Evolutionary conservation across 2,113 vertebrate species (phyloP), one percentile per base, ranked within the genome.

Genomic region (Mastomys natalensis): DNA sequence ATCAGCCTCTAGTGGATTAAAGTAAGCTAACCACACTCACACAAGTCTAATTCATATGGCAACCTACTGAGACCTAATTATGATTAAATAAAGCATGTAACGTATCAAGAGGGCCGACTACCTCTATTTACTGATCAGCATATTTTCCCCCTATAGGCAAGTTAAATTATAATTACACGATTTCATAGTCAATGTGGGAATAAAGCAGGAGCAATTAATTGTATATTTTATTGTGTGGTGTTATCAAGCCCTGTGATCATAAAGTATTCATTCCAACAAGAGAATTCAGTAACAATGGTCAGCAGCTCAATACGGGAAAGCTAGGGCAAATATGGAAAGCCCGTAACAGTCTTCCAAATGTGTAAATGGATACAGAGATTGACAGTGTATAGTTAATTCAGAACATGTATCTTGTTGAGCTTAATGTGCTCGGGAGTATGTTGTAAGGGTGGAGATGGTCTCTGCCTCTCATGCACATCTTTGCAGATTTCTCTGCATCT

Each of bases 51-150:
- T 90, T 94, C 92, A 92, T 37, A 91, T 81, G 90, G 90, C 53
- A 90, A 95, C 53, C 89, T 97, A 95, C 86, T 90, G 77, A 97
- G 91, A 94, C 68, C 55, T 97, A 95, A 97, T 94, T 97, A 95
- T 95, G 95, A 95, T 97, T 95, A 97, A 96, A 84, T 93, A 97
- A 97, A 97, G 77, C 91, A 97, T 86, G 92, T 0, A 95, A 43
- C 94, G 48, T 95, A 94, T 95, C 89, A 87, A 89, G 93, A 95
- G 94, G n/a, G 87, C n/a, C 62, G 77, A 87, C 66, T 95, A 60
- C 82, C 94, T 96, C 72, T 97, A 84, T 94, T 96, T 97, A 96
- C 91, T 94, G 72, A 96, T 97, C 94, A 97, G 94, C 89, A 97
- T 84, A 94, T 96, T 95, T 72, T 51, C 68, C 94, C 96, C 95